A percentile compares a stretch with the other conserved stretches of the same genome.
phyloP scores from a whole-genome alignment of 2,888 invertebrate species.

The Eristalinus aeneus region DNA sequence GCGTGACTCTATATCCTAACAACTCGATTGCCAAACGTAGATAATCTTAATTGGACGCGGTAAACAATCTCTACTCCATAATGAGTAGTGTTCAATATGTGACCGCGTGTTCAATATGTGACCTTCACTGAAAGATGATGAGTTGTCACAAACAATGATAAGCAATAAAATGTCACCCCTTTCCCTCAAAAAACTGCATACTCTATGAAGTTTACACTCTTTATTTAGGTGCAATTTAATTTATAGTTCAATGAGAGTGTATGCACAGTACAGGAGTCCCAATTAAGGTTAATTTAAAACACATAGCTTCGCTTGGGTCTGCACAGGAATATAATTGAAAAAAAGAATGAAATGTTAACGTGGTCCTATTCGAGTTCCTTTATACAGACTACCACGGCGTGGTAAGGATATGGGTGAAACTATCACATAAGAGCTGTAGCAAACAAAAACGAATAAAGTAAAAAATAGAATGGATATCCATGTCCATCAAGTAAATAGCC shows the following conservation, averaged over 20 bases:
- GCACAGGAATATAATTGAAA: neutral
- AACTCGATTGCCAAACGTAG: no score
- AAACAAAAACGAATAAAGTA: constrained; percentile 1
- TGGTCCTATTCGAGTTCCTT: neutral
- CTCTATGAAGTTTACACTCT: neutral
- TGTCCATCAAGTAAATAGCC: constrained; percentile 28
- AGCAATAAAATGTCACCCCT: neutral
- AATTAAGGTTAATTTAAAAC: neutral
- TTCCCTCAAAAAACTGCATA: neutral
- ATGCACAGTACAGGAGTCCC: neutral
- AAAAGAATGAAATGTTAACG: neutral
- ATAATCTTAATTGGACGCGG: no score
- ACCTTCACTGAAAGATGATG: neutral
- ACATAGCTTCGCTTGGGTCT: neutral
- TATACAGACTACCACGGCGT: neutral
- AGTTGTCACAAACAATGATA: neutral
- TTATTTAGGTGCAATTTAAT: neutral
- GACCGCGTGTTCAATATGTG: neutral
- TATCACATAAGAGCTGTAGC: constrained; percentile 9
- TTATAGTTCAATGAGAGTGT: no score
- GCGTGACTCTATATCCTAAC: no score
- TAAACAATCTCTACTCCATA: no score
- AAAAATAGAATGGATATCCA: constrained; percentile 7
- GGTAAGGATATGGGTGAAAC: neutral
- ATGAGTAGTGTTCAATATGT: neutral